phyloP scores from a whole-genome alignment of 2,888 invertebrate genomes.

The Rhimphoctona megacephalus region DNA sequence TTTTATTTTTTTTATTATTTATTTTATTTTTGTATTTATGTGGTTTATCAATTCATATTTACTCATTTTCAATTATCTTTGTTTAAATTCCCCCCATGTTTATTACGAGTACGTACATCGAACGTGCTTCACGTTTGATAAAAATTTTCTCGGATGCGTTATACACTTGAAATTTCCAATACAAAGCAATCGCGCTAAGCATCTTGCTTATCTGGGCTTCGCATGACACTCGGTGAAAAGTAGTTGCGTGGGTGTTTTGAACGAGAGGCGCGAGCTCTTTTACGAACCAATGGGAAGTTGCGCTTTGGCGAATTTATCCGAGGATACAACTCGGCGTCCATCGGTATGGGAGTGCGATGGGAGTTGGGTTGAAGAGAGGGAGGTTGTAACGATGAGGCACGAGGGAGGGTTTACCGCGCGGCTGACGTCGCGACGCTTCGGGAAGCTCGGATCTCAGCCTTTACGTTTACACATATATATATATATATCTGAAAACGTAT shows the following conservation, averaged over 20 bases:
- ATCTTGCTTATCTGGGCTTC: neutral
- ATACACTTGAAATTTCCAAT: neutral
- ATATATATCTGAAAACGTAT: constrained; percentile 3
- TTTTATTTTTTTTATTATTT: no score
- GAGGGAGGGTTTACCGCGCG: constrained; percentile 39
- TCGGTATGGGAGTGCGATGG: constrained; percentile 54
- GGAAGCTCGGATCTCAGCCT: constrained; percentile 42
- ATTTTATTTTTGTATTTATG: no score
- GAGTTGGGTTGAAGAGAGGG: constrained; percentile 32
- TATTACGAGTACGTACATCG: neutral
- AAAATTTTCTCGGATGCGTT: neutral
- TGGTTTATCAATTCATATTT: neutral
- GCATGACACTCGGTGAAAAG: constrained; percentile 10
- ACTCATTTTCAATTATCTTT: neutral
- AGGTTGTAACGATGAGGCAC: constrained; percentile 24
- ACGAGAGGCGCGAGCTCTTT: constrained; percentile 42
- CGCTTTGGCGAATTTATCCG: constrained; percentile 47
- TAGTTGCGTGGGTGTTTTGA: constrained; percentile 27
- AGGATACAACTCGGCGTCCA: constrained; percentile 48
- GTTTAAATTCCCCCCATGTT: neutral
- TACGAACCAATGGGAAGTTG: constrained; percentile 59
- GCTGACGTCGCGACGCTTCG: constrained; percentile 68
- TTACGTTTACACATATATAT: constrained; percentile 1
- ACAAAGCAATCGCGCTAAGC: neutral
- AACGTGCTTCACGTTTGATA: neutral